These are phyloP conservation scores for Parazoanthus darwini DNA, from an alignment of 92 coral and sea anemone species.

Conservation along the genomic window DNA sequence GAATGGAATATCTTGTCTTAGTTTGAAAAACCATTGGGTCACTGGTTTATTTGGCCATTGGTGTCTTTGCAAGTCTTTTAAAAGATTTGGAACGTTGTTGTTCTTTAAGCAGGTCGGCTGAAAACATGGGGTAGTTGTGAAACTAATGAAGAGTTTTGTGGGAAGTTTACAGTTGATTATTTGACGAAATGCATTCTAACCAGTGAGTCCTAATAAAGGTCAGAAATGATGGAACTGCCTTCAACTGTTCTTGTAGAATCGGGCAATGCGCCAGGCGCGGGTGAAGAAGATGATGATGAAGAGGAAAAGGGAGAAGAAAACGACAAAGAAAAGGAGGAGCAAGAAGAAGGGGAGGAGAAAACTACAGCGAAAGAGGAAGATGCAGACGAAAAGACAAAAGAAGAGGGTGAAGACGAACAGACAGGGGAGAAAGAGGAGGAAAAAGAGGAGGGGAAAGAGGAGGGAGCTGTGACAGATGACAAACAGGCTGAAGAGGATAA, in stretches of 20 bases:
- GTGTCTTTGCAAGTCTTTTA: too few species aligned
- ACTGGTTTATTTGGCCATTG: too few species aligned
- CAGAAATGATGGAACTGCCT: not conserved
- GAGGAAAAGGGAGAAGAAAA: slow-evolving; percentile 45
- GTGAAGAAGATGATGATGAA: slow-evolving; percentile 54
- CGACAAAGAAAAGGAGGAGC: slow-evolving; percentile 40
- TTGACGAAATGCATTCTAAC: too few species aligned
- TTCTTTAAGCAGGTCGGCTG: too few species aligned
- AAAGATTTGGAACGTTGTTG: too few species aligned
- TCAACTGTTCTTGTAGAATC: slow-evolving; percentile 7
- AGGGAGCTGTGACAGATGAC: slow-evolving; percentile 31
- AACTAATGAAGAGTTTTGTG: not conserved
- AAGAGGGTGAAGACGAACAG: slow-evolving; percentile 1
- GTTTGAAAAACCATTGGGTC: too few species aligned
- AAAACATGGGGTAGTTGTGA: not conserved
- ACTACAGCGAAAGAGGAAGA: slow-evolving; percentile 53
- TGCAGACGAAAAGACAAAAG: slow-evolving; percentile 6
- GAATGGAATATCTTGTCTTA: too few species aligned
- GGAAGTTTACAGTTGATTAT: not conserved
- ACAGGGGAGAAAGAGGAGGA: slow-evolving; percentile 36
- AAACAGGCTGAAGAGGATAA: slow-evolving; percentile 29
- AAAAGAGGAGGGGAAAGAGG: slow-evolving; percentile 33
- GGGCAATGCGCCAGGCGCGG: slow-evolving; percentile 26
- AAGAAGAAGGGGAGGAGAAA: slow-evolving; percentile 38
- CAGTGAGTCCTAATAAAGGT: not conserved